Evolutionary conservation across 92 coral and sea anemone genomes (phyloP).

Genomic region (Montipora capitata): DNA sequence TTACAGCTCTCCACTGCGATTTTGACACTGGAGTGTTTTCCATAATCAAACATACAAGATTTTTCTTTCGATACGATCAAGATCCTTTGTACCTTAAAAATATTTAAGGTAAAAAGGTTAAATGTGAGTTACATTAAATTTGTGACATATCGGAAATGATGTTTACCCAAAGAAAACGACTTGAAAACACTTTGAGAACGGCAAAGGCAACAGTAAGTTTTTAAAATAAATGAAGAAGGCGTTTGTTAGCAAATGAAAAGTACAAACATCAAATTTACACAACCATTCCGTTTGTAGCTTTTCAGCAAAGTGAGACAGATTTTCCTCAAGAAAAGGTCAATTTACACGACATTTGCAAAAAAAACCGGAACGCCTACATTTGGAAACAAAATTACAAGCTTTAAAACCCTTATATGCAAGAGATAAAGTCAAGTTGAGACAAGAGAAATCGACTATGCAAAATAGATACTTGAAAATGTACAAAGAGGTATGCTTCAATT

Average conservation of each 20-base stretch:
- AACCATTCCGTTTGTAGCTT: background rate
- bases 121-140: background rate
- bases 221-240: background rate
- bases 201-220: background rate
- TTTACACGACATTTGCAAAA: background rate
- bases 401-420: background rate
- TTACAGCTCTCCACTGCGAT: slow-evolving; percentile 5
- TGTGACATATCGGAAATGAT: background rate
- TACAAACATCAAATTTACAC: too few species aligned
- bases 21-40: background rate
- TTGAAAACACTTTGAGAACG: background rate
- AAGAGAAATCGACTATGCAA: background rate
- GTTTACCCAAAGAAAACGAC: background rate
- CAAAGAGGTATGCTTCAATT: too few species aligned
- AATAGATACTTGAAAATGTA: background rate
- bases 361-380: background rate
- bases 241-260: background rate
- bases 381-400: background rate
- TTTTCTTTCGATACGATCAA: background rate
- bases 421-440: background rate
- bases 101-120: background rate
- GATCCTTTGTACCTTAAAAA: background rate
- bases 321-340: background rate
- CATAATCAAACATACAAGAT: background rate
- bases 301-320: background rate